Base-by-base conservation (phyloP, 2,797 vertebrate species). In the Xenops minutus region DNA sequence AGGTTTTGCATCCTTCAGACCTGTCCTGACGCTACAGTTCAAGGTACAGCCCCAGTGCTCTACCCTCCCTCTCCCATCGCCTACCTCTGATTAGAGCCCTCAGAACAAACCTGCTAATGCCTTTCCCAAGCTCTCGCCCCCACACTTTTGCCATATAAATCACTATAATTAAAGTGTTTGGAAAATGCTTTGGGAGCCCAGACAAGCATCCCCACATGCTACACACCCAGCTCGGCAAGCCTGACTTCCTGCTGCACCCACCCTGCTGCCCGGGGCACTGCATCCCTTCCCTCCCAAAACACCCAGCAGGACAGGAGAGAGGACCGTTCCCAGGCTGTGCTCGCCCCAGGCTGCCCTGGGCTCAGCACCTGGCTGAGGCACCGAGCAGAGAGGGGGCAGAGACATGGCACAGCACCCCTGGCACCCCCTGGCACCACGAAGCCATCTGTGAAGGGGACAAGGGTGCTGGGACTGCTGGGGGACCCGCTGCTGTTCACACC, bases 161-260 rank as follows among this genome's bases (percentile, higher is more conserved):
- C 96, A 95, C 94, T 95, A 39, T 94, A 96, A 96, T 95, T 97
- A 97, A 96, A 93, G 88, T 52, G 77, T 96, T 96, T 95, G 95
- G 94, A 95, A 95, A 96, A 95, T 8, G 92, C 96, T 94, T 89
- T 29, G 80, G 88, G 94, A 95, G 93, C 94, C 85, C 85, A 95
- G 96, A 95, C 95, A 92, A 92, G 94, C 96, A 95, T 86, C 95
- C 96, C 85, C 89, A 91, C 85, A 95, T 95, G 91, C 93, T 92
- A 39, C 94, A 95, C 94, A 84, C 95, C 96, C 93, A 94, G 94
- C 94, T 95, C 86, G 2, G 92, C 94, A 83, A 68, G 92, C 93
- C 80, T 1, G 29, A 84, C 92, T 95, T 95, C 96, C 94, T 92
- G 90, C 94, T 96, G 89, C 92, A 59, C 96, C 94, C 85, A 89